These are phyloP conservation scores for Torymus texanus DNA, from an alignment of 2,888 invertebrate genomes.

Conservation along the genomic window DNA sequence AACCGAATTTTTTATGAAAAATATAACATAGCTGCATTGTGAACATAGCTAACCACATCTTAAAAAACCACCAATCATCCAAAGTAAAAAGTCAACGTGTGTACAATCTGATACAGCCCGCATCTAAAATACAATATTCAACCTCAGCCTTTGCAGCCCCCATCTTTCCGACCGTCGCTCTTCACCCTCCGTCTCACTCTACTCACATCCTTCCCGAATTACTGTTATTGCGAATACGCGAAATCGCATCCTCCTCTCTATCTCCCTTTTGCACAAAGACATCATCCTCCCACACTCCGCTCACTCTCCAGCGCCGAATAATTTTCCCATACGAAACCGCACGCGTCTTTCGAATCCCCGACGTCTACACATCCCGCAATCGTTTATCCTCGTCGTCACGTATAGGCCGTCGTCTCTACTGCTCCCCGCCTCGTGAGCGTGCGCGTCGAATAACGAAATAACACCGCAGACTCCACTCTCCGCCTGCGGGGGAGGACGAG, in stretches of 20 bases:
- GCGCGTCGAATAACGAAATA: conserved; percentile 41
- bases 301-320: conserved; percentile 61
- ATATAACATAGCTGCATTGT: no score
- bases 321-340: conserved; percentile 68
- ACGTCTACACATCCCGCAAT: conserved; percentile 43
- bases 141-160: no score
- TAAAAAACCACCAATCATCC: no score
- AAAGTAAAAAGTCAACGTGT: no score
- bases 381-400: conserved; percentile 67
- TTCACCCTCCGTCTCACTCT: conserved; percentile 31
- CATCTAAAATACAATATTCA: no score
- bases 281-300: conserved; percentile 57
- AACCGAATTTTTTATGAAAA: no score
- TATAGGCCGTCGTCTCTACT: conserved; percentile 46
- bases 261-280: conserved; percentile 13
- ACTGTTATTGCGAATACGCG: conserved; percentile 69
- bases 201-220: conserved; percentile 50
- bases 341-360: conserved; percentile 65
- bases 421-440: background rate
- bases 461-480: background rate
- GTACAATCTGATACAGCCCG: no score
- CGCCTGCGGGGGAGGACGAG: background rate
- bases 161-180: conserved; percentile 23
- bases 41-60: no score
- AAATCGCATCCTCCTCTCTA: conserved; percentile 63